Evolutionary conservation across 1,140 invertebrate genomes (phyloP), one percentile per base, ranked within the genome.

Genomic region (Cyclina sinensis): DNA sequence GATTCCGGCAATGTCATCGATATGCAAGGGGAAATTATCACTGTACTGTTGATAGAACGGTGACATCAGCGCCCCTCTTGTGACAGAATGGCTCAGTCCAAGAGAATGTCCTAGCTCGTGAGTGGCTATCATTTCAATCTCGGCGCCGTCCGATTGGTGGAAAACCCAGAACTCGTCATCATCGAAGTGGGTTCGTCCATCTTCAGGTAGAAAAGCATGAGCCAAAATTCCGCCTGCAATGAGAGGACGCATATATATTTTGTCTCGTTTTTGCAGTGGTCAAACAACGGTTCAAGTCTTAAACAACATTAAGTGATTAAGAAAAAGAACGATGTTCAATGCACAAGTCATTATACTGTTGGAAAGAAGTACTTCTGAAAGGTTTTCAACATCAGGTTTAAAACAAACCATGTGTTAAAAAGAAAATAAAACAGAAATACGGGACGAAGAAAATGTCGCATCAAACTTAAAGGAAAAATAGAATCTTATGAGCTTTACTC

Each of bases 1-100:
- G n/a, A 99, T 98, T n/a, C 97, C 98, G 87, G 97, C 96, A 74
- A 97, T 97, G 95, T 99, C 98, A 95, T 99, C 98, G 76, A 98
- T 97, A 16, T 98, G 97, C 51, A 99, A 95, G 90, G 97, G 96
- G 30, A 81, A 79, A 39, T 43, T 57, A 18, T 37, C 37, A 3
- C 35, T 76, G 21, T 48, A 51, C 1, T 46, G 32, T n/a, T 37
- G 43, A 43, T 91, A 92, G 21, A 85, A 89, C 0, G 92, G 91
- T 24, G 62, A 89, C 91, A 92, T 93, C 14, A 92, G 16, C 14
- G 91, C 70, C 9, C 32, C 65, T 0, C 14, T 30, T 30, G 86
- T 86, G 0, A 48, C 54, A 0, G 92, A 91, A 79, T 92, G 91
- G 7, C 32, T 46, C n/a, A 92, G 73, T 4, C 91, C 92, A 27